Conservation (phyloP, 2,797 vertebrate species). For the Poecile montanus region DNA sequence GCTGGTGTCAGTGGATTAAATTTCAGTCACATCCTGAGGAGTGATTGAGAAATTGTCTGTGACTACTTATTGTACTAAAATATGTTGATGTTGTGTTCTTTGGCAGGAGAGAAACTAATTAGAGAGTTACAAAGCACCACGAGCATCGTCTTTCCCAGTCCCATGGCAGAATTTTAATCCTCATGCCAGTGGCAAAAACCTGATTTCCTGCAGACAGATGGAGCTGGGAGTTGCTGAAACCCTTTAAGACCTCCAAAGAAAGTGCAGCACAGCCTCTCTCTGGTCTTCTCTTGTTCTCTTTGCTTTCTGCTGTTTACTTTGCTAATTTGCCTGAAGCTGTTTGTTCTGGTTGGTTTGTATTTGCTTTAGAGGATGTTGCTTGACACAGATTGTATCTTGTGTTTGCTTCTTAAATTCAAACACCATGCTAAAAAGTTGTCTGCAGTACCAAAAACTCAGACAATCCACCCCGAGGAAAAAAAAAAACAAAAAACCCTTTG, state of each 20-base stretch:
- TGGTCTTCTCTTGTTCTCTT: background rate
- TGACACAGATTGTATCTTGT: background rate
- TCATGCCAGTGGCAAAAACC: slow-evolving; percentile 20
- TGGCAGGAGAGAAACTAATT: slow-evolving; percentile 8
- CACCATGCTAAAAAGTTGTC: background rate
- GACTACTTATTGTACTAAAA: background rate
- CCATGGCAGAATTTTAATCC: background rate
- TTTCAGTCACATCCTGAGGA: background rate
- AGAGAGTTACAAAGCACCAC: background rate
- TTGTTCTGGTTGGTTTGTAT: slow-evolving; percentile 23
- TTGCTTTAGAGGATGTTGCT: slow-evolving; percentile 13
- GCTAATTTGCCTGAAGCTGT: slow-evolving; percentile 42
- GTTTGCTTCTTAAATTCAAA: slow-evolving; percentile 17
- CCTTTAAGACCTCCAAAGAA: slow-evolving; percentile 24
- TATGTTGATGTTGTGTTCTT: slow-evolving; percentile 6
- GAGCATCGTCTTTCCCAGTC: background rate
- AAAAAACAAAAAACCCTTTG: background rate
- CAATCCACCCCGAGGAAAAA: background rate
- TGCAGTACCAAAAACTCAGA: background rate
- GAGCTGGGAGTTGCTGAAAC: background rate
- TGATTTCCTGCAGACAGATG: background rate
- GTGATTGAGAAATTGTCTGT: background rate
- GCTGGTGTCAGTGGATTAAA: background rate
- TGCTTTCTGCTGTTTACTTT: slow-evolving; percentile 34
- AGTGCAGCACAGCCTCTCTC: background rate